A percentile compares a stretch with the other conserved stretches of the same genome.
These are phyloP conservation scores for Diadema setosum DNA, from an alignment of 35 echinoderm and acorn worm species.

Conservation along the genomic window DNA sequence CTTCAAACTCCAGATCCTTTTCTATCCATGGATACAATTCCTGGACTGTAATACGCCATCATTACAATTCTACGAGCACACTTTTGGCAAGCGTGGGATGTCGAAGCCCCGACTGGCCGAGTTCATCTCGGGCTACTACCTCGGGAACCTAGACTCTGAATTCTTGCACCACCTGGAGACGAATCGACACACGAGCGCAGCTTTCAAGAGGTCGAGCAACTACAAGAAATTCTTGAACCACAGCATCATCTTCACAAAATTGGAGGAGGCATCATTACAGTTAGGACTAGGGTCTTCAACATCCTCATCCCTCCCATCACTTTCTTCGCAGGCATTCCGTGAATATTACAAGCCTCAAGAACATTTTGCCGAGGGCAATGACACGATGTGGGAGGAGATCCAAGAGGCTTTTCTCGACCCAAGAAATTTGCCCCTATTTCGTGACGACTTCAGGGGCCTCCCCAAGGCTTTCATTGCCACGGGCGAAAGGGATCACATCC, in stretches of 20 bases:
- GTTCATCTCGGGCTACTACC: neutral
- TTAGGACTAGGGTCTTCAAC: no score
- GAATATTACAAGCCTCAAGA: neutral
- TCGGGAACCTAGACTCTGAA: neutral
- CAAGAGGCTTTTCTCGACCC: conserved; percentile 30
- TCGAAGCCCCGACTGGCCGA: neutral
- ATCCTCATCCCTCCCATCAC: no score
- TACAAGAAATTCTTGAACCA: neutral
- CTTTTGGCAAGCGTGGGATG: neutral
- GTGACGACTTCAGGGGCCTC: conserved; percentile 46
- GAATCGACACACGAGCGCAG: conserved; percentile 38
- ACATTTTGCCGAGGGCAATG: neutral
- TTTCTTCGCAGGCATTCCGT: no score
- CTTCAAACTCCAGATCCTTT: conserved; percentile 62
- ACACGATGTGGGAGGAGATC: conserved; percentile 24
- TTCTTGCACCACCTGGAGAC: conserved; percentile 26
- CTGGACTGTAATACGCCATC: conserved; percentile 49
- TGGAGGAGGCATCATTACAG: neutral
- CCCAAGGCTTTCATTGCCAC: conserved; percentile 80
- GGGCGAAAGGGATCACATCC: conserved; percentile 53
- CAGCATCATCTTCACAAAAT: neutral
- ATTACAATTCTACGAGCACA: neutral
- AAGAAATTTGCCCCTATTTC: conserved; percentile 14
- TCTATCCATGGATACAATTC: conserved; percentile 67
- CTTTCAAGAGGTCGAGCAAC: neutral